A percentile compares a stretch with the other conserved stretches of the same genome.
Conservation (phyloP, 1,140 invertebrate species). For the Aporrectodea caliginosa region DNA sequence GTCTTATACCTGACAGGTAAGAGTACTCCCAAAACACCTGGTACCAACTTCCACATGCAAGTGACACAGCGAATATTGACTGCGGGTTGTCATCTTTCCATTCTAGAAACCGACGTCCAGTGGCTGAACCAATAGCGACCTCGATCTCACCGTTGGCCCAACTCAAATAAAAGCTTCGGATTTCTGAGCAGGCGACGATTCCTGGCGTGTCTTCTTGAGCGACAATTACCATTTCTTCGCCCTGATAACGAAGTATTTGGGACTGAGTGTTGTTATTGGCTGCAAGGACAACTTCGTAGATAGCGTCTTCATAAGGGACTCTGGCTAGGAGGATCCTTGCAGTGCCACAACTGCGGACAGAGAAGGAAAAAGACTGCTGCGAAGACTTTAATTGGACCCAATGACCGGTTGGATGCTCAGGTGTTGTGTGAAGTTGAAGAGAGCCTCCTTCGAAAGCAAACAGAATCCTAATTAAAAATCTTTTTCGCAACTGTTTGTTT, state of each 20-base stretch:
- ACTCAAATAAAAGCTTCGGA: background rate
- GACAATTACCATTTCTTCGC: background rate
- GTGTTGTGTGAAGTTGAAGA: background rate
- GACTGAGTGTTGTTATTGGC: slow-evolving; percentile 1
- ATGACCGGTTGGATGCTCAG: background rate
- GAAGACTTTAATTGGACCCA: background rate
- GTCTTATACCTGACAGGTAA: background rate
- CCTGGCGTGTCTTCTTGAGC: background rate
- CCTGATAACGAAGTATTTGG: background rate
- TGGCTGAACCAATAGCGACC: background rate
- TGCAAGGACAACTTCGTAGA: background rate
- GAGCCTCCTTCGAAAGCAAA: background rate
- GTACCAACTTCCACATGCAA: background rate
- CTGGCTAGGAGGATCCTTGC: background rate
- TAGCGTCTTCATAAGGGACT: background rate
- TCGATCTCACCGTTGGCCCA: slow-evolving; percentile 5
- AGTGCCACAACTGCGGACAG: background rate
- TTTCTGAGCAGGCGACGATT: slow-evolving; percentile 1
- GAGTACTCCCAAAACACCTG: background rate
- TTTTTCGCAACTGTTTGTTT: too few species aligned
- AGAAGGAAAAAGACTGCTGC: background rate
- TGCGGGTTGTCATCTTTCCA: background rate
- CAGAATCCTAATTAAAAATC: too few species aligned
- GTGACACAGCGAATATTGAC: background rate
- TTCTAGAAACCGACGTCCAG: background rate